Conservation (phyloP, 2,113 vertebrate genomes). For the Hirundichthys speculiger region DNA sequence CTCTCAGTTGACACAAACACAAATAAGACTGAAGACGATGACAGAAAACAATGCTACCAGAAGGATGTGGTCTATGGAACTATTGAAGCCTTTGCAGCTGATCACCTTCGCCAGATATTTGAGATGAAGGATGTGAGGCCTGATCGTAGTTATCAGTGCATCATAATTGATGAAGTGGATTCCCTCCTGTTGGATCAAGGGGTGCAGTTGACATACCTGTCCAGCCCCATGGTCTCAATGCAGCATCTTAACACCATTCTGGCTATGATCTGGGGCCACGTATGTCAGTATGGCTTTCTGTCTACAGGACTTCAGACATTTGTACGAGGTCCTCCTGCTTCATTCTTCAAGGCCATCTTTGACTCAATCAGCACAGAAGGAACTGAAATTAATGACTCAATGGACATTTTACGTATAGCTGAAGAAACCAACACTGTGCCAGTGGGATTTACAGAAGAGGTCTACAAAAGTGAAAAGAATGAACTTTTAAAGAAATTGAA, state of each 20-base stretch:
- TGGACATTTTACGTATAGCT: conserved; percentile 12
- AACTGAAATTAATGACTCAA: conserved; percentile 5
- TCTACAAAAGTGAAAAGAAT: background rate
- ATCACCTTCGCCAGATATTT: conserved; percentile 40
- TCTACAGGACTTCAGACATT: conserved; percentile 5
- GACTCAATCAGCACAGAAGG: conserved; percentile 19
- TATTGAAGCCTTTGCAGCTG: conserved; percentile 36
- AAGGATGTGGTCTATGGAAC: conserved; percentile 40
- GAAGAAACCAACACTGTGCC: conserved; percentile 12
- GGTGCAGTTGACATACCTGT: conserved; percentile 46
- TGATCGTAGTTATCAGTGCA: conserved; percentile 36
- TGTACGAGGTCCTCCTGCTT: conserved; percentile 21
- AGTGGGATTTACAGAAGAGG: conserved; percentile 9
- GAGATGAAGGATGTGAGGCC: conserved; percentile 40
- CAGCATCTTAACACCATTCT: conserved; percentile 25
- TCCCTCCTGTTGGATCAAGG: conserved; percentile 37
- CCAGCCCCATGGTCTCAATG: conserved; percentile 28
- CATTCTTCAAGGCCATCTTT: conserved; percentile 32
- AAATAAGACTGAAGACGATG: conserved; percentile 14
- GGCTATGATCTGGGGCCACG: conserved; percentile 28
- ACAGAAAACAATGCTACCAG: conserved; percentile 31
- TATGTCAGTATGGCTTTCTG: conserved; percentile 20
- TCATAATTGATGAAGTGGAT: conserved; percentile 46
- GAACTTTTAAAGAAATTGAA: background rate
- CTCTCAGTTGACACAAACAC: conserved; percentile 36